Base-by-base conservation (phyloP, 2,113 vertebrate species). In the Panthera tigris region DNA sequence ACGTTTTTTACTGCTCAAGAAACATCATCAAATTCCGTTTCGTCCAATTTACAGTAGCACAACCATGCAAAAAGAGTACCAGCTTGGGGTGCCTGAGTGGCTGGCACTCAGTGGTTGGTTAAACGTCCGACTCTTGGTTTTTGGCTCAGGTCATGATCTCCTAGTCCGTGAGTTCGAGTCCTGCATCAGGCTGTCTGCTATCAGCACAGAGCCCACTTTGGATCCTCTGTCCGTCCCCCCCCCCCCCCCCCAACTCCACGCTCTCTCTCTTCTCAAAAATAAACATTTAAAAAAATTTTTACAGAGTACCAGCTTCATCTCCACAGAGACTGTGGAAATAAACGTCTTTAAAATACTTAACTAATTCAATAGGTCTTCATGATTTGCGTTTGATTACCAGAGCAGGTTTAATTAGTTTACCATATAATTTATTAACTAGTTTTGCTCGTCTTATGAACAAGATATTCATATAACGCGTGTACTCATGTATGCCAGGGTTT, bases 331-430 rank as follows among this genome's bases (percentile, higher is more conserved):
- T 55, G 65, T 13, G 27, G 55, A 69, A 55, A 92, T 2, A 80
- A 96, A 80, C 33, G 83, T 84, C 66, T 71, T 80, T n/a, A 71
- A 68, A 96, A 91, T 19, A 93, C 3, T 73, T 23, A 48, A 95
- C 13, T 55, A 74, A 89, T 36, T 79, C 57, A 89, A 36, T 21
- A 78, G 1, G 65, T 16, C 39, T 78, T 90, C 61, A 76, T 29
- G 66, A 48, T 45, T 85, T 91, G 31, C 19, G 27, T 78, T 45
- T 94, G 12, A 31, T 39, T 69, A 82, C 4, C 6, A 81, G 7
- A 95, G 50, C 36, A 92, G 27, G 4, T 90, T 91, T 91, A 88
- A 87, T 66, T 19, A 55, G 50, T n/a, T 68, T 87, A 87, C 68
- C 21, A 33, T 1, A 0, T 36, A 31, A 74, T 61, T 50, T 79